Conservation (phyloP, 2,888 invertebrate genomes). For the Scaptomyza reducta region DNA sequence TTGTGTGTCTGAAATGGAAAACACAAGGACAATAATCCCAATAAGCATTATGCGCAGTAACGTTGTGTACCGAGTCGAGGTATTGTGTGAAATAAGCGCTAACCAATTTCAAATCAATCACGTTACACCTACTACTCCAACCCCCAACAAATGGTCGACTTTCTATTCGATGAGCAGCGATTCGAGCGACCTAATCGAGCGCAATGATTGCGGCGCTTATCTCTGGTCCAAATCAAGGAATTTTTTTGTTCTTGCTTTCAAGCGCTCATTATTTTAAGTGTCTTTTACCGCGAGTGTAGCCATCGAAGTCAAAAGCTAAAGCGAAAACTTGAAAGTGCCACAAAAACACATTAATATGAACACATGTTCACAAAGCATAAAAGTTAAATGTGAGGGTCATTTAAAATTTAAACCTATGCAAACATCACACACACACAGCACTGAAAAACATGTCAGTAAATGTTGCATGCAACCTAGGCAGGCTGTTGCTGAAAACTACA, state of each 20-base stretch:
- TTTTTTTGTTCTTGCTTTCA: slow-evolving; percentile 32
- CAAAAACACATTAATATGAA: slow-evolving; percentile 61
- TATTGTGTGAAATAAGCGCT: slow-evolving; percentile 77
- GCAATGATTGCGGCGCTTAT: slow-evolving; percentile 78
- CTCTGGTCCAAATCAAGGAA: slow-evolving; percentile 49
- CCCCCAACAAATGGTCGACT: neutral
- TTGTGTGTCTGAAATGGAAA: slow-evolving; percentile 45
- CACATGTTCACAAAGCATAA: slow-evolving; percentile 74
- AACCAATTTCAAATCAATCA: slow-evolving; percentile 78
- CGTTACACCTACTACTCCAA: slow-evolving; percentile 20
- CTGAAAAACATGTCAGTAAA: slow-evolving; percentile 30
- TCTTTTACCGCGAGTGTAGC: slow-evolving; percentile 18
- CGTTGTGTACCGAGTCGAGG: slow-evolving; percentile 23
- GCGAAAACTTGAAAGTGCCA: slow-evolving; percentile 31
- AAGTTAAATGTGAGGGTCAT: slow-evolving; percentile 75
- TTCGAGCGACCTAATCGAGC: slow-evolving; percentile 68
- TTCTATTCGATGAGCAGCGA: slow-evolving; percentile 18
- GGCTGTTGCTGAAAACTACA: slow-evolving; percentile 57
- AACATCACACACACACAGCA: slow-evolving; percentile 37
- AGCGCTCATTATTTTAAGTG: slow-evolving; percentile 78
- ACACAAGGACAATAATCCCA: slow-evolving; percentile 23
- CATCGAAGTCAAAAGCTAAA: slow-evolving; percentile 19
- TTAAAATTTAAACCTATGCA: slow-evolving; percentile 68
- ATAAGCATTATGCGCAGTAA: slow-evolving; percentile 11
- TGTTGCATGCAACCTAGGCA: slow-evolving; percentile 31